phyloP scores from a whole-genome alignment of 2,113 vertebrate genomes.

The Pterocles burchelli region DNA sequence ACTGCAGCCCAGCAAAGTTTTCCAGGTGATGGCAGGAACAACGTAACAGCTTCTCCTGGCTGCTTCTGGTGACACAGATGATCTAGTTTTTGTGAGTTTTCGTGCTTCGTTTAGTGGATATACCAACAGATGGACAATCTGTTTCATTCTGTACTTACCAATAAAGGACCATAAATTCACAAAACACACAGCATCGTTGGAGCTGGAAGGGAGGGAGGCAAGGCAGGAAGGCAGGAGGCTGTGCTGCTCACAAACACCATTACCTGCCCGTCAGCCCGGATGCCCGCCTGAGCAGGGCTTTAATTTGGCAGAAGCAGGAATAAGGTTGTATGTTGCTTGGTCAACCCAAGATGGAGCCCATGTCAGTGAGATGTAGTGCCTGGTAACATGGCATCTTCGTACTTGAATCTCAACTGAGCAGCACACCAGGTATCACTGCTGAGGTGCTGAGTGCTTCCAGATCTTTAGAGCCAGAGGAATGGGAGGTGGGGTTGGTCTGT shows the following conservation, averaged over 20 bases:
- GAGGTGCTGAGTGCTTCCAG: neutral
- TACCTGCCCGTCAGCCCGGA: neutral
- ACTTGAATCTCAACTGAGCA: neutral
- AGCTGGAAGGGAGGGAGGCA: neutral
- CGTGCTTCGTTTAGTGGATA: neutral
- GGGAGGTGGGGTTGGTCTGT: neutral
- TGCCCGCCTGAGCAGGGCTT: neutral
- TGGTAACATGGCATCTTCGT: neutral
- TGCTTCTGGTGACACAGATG: neutral
- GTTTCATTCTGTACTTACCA: neutral
- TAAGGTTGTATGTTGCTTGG: neutral
- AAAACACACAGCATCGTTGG: neutral
- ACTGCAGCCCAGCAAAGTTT: neutral
- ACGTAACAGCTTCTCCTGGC: neutral
- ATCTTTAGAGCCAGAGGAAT: neutral
- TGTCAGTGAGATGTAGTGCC: neutral
- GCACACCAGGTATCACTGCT: accelerated
- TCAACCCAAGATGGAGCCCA: neutral
- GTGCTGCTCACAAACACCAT: neutral
- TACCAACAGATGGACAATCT: neutral
- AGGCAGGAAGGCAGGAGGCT: neutral
- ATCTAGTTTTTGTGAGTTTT: neutral
- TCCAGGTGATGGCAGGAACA: neutral
- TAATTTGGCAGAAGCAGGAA: neutral
- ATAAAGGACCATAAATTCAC: neutral